Evolutionary conservation across 2,797 vertebrate genomes (phyloP), one percentile per base, ranked within the genome.

Genomic region (Siniperca scherzeri): DNA sequence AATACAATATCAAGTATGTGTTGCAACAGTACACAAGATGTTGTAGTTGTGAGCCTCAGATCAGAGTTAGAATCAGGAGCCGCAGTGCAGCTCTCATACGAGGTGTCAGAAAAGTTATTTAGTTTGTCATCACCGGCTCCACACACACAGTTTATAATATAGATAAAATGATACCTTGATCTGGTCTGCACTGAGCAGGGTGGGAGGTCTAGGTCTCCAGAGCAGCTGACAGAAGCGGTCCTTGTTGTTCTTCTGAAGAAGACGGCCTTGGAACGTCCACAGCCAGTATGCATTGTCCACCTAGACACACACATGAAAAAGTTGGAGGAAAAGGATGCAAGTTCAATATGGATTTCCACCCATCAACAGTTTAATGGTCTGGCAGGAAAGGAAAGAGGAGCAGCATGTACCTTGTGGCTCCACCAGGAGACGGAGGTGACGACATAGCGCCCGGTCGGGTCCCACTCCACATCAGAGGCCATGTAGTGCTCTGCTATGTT

Each of bases 241-340:
- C 85, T 98, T 99, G 94, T 96, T 99, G 93, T 98, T 99, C 82
- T 99, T 99, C 94, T 99, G 99, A 62, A 99, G 97, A 0, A 99
- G 97, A 42, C 99, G 98, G 3, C 98, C 99, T 92, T 99, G 98
- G 94, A 99, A 99, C 0, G 98, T 99, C 99, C 98, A 99, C 85
- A 99, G 94, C 99, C 98, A 99, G 92, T 97, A 99, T 0, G 98
- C 98, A 1, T 99, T 99, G 96, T 99, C 99, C 95, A 99, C 98
- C 98, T 99, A 77, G 11, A 78, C 40, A 50, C 36, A 70, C 1
- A 68, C 22, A 52, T 22, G 48, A 7, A 53, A 19, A 27, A 71
- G 30, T 25, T 56, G 33, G 36, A 46, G 25, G 38, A 64, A 55
- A 46, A 33, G 1, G 5, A 70, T 25, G 27, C 1, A 30, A 10